Conservation (phyloP, 2,113 vertebrate species). For the pig (Sus scrofa) region DNA sequence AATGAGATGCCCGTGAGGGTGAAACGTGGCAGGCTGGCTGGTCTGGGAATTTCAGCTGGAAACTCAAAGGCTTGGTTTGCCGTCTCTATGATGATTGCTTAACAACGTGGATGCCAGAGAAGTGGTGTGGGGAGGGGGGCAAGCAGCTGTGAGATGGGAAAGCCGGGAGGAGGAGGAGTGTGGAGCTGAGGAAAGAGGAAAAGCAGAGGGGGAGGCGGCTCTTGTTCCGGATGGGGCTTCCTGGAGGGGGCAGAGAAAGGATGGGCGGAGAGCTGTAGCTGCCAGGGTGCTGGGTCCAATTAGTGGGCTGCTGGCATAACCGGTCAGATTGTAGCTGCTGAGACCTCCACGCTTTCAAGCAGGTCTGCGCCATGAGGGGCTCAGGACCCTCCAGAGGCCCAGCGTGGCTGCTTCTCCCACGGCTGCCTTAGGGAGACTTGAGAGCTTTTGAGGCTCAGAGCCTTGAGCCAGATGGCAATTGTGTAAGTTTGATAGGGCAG, state of each 20-base stretch:
- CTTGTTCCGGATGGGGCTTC: neutral
- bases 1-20: neutral
- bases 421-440: neutral
- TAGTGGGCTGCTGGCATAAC: neutral
- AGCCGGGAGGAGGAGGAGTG: conserved; percentile 65
- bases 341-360: neutral
- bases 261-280: neutral
- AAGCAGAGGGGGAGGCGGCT: neutral
- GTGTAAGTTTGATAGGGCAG: conserved; percentile 26
- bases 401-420: neutral
- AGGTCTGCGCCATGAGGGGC: neutral
- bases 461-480: conserved; percentile 18
- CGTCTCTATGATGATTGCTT: conserved; percentile 49
- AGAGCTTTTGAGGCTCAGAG: neutral
- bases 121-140: conserved; percentile 42
- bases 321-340: conserved; percentile 3
- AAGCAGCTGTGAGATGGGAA: conserved; percentile 69
- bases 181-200: conserved; percentile 60
- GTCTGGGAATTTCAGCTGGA: conserved; percentile 60
- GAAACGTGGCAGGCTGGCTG: neutral
- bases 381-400: neutral
- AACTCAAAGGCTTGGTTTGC: conserved; percentile 68
- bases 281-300: neutral
- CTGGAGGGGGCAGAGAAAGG: conserved; percentile 3
- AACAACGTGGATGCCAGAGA: conserved; percentile 49